These are phyloP conservation scores for Ips typographus DNA, from an alignment of 1,140 invertebrate genomes.

Conservation along the genomic window DNA sequence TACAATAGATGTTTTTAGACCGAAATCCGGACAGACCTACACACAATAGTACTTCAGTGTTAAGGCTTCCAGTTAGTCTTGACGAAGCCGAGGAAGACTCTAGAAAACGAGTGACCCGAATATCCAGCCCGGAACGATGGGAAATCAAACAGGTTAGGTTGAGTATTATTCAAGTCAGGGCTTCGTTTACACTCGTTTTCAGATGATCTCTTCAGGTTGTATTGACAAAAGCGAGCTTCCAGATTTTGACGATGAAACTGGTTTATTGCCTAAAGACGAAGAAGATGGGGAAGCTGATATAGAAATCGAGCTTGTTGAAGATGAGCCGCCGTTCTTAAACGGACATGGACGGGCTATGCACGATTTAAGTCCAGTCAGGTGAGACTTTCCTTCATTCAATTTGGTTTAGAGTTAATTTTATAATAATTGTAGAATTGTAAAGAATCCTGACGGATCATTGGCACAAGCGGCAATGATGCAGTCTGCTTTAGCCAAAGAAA, in stretches of 20 bases:
- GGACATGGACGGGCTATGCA: conserved; percentile 86
- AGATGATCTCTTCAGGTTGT: conserved; percentile 83
- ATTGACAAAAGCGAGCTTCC: conserved; percentile 86
- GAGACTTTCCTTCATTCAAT: conserved; percentile 5
- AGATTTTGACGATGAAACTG: conserved; percentile 90
- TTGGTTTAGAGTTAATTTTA: neutral
- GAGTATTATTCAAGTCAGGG: conserved; percentile 42
- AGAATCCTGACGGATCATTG: conserved; percentile 98
- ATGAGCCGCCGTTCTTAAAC: conserved; percentile 94
- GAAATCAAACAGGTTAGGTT: conserved; percentile 69
- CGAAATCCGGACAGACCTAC: conserved; percentile 85
- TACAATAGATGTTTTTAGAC: conserved; percentile 43
- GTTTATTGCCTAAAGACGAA: conserved; percentile 82
- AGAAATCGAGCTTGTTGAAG: conserved; percentile 98
- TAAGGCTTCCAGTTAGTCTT: conserved; percentile 64
- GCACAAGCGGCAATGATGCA: conserved; percentile 99
- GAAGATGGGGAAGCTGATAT: conserved; percentile 96
- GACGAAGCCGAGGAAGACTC: conserved; percentile 76
- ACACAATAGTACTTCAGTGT: conserved; percentile 58
- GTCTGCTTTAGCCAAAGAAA: conserved; percentile 94
- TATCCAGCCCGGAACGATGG: conserved; percentile 95
- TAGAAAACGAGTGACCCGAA: conserved; percentile 80
- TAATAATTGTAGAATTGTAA: conserved; percentile 77
- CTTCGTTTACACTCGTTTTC: conserved; percentile 1
- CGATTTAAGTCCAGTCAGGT: conserved; percentile 84